Base-by-base conservation (phyloP, 1,140 invertebrate genomes). In the Cotesia vestalis region DNA sequence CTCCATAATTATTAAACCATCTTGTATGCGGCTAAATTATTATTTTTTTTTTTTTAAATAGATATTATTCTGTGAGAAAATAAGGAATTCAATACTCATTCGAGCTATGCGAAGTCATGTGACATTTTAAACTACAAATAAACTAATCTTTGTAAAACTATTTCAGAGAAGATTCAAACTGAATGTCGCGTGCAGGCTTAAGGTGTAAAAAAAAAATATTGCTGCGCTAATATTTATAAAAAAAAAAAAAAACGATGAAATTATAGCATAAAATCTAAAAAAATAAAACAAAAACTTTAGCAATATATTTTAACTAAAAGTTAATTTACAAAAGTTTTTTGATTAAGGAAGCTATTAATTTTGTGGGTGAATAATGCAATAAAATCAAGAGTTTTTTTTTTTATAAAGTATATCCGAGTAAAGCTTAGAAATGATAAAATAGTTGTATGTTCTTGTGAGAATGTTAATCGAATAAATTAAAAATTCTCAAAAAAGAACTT, bases 401-500 rank as follows among this genome's bases (percentile, higher is more conserved):
- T 27, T 27, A 27, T 27, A 1, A 27, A 27, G 27, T 27, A 27
- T 27, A 27, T 27, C 3, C 27, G 27, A 27, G 1, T 2, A 27
- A 2, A 27, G 1, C 27, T 27, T 27, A 27, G 3, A 27, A 27
- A 27, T 27, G 1, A 27, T 27, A 27, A 27, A 27, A 27, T 27
- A 27, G 27, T 27, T 27, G 27, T 27, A 27, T 27, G 3, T 27
- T 27, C 27, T 27, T 27, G 27, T 27, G 27, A 27, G 27, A 27
- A 27, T 27, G 1, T 2, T 2, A 27, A 27, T 27, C 27, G 27
- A 27, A 27, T 34, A 20, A 57, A 12, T 14, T 57, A 20, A 14
- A 55, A 59, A 17, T 62, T 69, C 75, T 74, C 75, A 76, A 78
- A 76, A 72, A 72, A 63, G 51, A n/a, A 78, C 77, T 88, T 87